These are phyloP conservation scores for Hypsopygia costalis DNA, from an alignment of 2,888 invertebrate species.

Conservation along the genomic window DNA sequence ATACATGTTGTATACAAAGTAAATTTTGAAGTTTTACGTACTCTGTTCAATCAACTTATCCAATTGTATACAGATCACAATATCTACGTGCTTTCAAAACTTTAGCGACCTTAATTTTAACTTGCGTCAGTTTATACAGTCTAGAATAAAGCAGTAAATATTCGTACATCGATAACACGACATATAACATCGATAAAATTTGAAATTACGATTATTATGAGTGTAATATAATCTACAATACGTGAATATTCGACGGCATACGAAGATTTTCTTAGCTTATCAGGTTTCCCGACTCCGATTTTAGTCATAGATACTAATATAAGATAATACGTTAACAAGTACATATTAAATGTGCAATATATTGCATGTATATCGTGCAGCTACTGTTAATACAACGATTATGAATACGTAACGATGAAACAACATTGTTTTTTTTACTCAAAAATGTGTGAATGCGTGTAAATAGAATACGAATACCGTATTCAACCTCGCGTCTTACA, in stretches of 20 bases:
- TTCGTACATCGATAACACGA: slow-evolving; percentile 26
- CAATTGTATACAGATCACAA: not conserved
- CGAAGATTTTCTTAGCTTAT: slow-evolving; percentile 41
- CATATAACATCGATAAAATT: slow-evolving; percentile 32
- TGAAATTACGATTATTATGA: slow-evolving; percentile 10
- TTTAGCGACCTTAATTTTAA: slow-evolving; percentile 28
- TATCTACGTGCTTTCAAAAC: slow-evolving; percentile 7
- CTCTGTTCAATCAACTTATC: too few species aligned
- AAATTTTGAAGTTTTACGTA: too few species aligned
- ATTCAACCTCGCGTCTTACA: slow-evolving; percentile 71
- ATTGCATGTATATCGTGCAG: slow-evolving; percentile 13
- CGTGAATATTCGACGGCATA: slow-evolving; percentile 27
- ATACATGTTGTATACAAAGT: too few species aligned
- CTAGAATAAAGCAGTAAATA: slow-evolving; percentile 22
- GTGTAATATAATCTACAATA: slow-evolving; percentile 11
- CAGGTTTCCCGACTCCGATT: slow-evolving; percentile 68
- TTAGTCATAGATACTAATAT: slow-evolving; percentile 6
- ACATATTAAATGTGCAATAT: slow-evolving; percentile 16
- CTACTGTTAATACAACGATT: slow-evolving; percentile 5
- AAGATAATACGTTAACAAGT: slow-evolving; percentile 6
- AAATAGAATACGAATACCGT: slow-evolving; percentile 49
- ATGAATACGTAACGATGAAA: slow-evolving; percentile 11
- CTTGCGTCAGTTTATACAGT: slow-evolving; percentile 57
- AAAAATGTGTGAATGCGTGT: slow-evolving; percentile 54
- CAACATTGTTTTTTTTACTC: slow-evolving; percentile 8